Percentiles rank a stretch among this genome's conserved stretches.
phyloP scores from a whole-genome alignment of 2,888 invertebrate species.

The Tridacna crocea region DNA sequence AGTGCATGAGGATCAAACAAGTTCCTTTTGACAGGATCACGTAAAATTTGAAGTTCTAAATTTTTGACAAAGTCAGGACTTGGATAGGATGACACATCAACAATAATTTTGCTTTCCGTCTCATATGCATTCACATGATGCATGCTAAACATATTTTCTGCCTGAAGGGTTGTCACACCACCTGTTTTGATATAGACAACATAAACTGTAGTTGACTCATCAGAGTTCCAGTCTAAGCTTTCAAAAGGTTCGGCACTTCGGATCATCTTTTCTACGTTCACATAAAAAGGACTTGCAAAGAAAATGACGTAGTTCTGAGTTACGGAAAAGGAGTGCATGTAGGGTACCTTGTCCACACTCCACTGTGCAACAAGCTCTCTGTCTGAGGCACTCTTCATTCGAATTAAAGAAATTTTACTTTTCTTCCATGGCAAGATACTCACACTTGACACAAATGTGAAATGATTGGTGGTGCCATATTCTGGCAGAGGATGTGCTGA shows the following conservation, averaged over 20 bases:
- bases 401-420: slow-evolving; percentile 72
- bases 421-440: slow-evolving; percentile 69
- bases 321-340: slow-evolving; percentile 81
- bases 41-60: slow-evolving; percentile 68
- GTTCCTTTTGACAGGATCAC: slow-evolving; percentile 68
- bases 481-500: slow-evolving; percentile 81
- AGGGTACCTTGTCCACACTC: slow-evolving; percentile 75
- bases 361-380: slow-evolving; percentile 74
- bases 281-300: slow-evolving; percentile 77
- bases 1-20: slow-evolving; percentile 68
- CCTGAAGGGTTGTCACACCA: slow-evolving; percentile 62
- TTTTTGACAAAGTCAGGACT: slow-evolving; percentile 73
- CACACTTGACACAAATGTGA: slow-evolving; percentile 77
- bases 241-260: slow-evolving; percentile 72
- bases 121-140: slow-evolving; percentile 81
- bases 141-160: slow-evolving; percentile 76
- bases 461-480: slow-evolving; percentile 68
- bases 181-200: slow-evolving; percentile 73
- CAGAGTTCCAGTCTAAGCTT: slow-evolving; percentile 75
- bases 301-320: slow-evolving; percentile 77
- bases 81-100: slow-evolving; percentile 77
- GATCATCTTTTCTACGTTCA: slow-evolving; percentile 75
- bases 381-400: slow-evolving; percentile 69
- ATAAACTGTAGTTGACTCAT: slow-evolving; percentile 69
- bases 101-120: slow-evolving; percentile 61